phyloP scores from a whole-genome alignment of 2,888 invertebrate genomes.

The Lycia hirtaria region DNA sequence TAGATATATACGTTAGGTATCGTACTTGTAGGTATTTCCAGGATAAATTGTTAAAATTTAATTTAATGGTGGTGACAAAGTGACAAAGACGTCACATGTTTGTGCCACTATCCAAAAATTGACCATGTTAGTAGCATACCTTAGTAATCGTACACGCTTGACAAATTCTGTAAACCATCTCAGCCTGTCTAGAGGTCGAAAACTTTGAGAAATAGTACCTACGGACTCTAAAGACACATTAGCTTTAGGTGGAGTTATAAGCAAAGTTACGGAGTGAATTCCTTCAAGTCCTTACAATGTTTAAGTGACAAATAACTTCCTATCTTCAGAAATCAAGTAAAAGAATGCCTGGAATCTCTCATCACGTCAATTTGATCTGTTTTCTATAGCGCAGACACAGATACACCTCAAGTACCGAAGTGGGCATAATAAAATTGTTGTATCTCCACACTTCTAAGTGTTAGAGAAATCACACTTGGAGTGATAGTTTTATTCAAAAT shows the following conservation, averaged over 20 bases:
- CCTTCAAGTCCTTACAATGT: conserved; percentile 14
- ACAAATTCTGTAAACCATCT: conserved; percentile 3
- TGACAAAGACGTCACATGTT: neutral
- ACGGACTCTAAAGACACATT: conserved; percentile 11
- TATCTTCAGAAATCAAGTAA: conserved; percentile 42
- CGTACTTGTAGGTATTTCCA: no score
- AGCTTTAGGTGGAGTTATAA: no score
- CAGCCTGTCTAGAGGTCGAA: conserved; percentile 6
- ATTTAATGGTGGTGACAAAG: no score
- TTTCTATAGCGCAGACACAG: conserved; percentile 58
- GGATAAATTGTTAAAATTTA: no score
- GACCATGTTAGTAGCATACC: neutral
- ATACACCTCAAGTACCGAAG: conserved; percentile 10
- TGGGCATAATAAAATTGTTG: neutral
- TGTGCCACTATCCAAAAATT: neutral
- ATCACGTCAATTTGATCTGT: conserved; percentile 61
- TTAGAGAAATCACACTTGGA: neutral
- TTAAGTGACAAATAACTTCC: conserved; percentile 25
- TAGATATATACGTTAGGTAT: no score
- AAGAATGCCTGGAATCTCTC: conserved; percentile 64
- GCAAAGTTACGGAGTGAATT: no score
- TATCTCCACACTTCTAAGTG: neutral
- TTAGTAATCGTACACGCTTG: conserved; percentile 5
- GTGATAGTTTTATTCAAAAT: no score
- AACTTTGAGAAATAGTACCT: conserved; percentile 20